Conservation (phyloP, 2,113 vertebrate genomes). For the Peromyscus leucopus region DNA sequence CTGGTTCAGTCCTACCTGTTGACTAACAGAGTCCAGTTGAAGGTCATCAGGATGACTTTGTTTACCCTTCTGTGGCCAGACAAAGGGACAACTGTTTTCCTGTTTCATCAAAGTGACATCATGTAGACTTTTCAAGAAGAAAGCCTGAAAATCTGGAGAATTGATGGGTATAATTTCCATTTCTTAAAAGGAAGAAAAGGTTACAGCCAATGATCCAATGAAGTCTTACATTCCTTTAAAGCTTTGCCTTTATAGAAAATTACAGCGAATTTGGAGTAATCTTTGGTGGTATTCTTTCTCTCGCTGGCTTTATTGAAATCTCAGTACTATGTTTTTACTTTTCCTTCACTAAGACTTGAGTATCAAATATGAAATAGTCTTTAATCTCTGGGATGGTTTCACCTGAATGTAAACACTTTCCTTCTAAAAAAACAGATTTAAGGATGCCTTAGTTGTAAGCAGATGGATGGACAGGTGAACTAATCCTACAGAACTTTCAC, state of each 20-base stretch:
- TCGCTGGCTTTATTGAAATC: background rate
- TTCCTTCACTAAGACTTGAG: background rate
- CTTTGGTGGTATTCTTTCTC: background rate
- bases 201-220: background rate
- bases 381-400: background rate
- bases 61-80: background rate
- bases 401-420: background rate
- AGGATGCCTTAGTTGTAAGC: background rate
- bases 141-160: background rate
- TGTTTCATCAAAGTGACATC: background rate
- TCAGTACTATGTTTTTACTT: background rate
- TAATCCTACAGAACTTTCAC: background rate
- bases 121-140: constrained; percentile 8
- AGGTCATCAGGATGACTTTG: background rate
- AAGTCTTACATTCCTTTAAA: background rate
- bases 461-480: background rate
- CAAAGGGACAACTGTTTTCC: background rate
- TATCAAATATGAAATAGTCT: background rate
- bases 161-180: background rate
- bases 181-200: background rate
- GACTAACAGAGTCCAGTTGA: background rate
- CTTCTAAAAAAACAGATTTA: background rate
- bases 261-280: background rate
- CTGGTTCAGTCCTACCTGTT: background rate
- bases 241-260: background rate